Percentiles rank a stretch among this genome's conserved stretches.
Evolutionary conservation across 2,797 vertebrate genomes (phyloP).

Genomic region (Bucorvus abyssinicus): DNA sequence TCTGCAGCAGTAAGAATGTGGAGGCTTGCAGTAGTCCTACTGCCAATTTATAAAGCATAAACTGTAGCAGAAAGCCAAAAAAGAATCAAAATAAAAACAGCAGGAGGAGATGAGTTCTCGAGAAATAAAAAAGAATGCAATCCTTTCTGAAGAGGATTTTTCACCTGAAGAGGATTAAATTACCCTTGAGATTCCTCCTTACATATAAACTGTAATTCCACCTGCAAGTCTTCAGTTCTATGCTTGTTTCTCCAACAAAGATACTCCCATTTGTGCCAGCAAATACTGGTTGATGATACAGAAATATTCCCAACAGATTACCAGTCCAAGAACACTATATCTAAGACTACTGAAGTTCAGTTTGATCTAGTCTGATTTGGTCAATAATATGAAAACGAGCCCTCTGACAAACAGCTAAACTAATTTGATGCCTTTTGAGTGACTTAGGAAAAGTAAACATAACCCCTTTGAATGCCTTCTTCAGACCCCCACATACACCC

Average conservation of each 20-base stretch:
- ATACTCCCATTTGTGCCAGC: neutral
- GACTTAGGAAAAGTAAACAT: neutral
- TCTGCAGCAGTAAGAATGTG: neutral
- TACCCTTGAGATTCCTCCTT: neutral
- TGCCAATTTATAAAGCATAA: neutral
- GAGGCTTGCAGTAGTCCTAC: neutral
- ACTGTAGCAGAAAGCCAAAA: neutral
- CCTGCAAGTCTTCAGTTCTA: neutral
- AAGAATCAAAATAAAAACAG: conserved; percentile 17
- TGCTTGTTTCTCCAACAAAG: neutral
- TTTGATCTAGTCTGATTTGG: neutral
- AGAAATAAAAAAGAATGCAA: neutral
- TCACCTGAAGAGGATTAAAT: neutral
- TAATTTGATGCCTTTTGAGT: neutral
- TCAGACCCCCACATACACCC: neutral
- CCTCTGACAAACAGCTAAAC: neutral
- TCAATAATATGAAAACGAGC: neutral
- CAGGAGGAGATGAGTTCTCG: neutral
- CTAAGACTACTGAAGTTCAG: neutral
- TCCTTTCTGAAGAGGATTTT: neutral
- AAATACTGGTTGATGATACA: neutral
- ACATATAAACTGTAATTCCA: neutral
- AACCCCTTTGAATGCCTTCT: neutral
- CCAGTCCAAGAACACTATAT: neutral
- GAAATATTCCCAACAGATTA: neutral